Base-by-base conservation (phyloP, 2,113 vertebrate genomes). In the Otolemur garnettii region DNA sequence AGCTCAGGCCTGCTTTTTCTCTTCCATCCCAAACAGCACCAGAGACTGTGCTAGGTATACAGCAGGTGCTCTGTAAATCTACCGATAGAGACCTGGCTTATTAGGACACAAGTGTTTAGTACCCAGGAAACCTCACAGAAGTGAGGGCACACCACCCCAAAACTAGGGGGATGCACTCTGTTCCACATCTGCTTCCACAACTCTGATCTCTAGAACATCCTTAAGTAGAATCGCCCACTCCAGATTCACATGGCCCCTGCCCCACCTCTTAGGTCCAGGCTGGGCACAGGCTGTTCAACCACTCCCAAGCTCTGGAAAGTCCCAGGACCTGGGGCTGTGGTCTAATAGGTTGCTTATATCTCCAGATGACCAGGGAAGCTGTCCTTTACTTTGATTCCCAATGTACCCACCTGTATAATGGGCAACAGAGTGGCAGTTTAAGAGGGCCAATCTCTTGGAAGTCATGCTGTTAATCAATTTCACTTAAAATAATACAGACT, bases 21-120 rank as follows among this genome's bases (percentile, higher is more conserved):
- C 19, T 30, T 35, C 30, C 2, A 12, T 30, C 79, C 42, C n/a
- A 30, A 21, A 22, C 7, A 35, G 11, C 45, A 7, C 55, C 0
- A 1, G 4, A 10, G 30, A 4, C 71, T 7, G 2, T 12, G 33
- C 1, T 10, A 26, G 62, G 35, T 7, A 12, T 1, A 5, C 4
- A 0, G 0, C 0, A 18, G 12, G 35, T 3, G 13, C 74, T 77
- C n/a, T 21, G n/a, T 11, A 26, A 55, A n/a, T 30, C 35, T 35
- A 12, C 12, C 7, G 5, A 26, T 7, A 3, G 38, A 83, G 38
- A 7, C 28, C 28, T 17, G 38, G 38, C 4, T 18, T 45, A 9
- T 3, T 9, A 33, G 53, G 28, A 11, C 50, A 18, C 14, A 12
- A 22, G 60, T 3, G 2, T 28, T 57, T 19, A 30, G 38, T 57